These are phyloP conservation scores for Anolis carolinensis DNA, from an alignment of 2,113 vertebrate species.

Conservation along the genomic window DNA sequence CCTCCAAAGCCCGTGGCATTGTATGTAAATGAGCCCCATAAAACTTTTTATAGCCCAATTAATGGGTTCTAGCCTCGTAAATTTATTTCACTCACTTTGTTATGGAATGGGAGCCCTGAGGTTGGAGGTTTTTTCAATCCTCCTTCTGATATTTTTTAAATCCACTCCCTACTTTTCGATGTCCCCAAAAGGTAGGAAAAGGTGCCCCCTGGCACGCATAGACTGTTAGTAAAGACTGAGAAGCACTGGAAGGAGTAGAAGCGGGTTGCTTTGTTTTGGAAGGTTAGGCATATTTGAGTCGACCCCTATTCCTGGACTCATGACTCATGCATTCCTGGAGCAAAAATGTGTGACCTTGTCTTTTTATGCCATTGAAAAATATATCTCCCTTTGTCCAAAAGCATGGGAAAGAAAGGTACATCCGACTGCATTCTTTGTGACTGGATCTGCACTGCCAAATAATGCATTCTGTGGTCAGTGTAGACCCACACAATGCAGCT, in stretches of 20 bases:
- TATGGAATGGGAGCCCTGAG: slow-evolving; percentile 72
- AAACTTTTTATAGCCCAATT: slow-evolving; percentile 93
- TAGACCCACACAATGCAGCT: too few relatives aligned
- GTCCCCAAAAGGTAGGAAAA: slow-evolving; percentile 25
- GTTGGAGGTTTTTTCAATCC: neutral
- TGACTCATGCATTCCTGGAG: neutral
- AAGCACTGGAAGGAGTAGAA: neutral
- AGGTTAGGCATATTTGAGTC: too few relatives aligned
- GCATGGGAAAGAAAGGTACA: slow-evolving; percentile 19
- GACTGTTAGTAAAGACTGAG: slow-evolving; percentile 12
- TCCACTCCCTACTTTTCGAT: slow-evolving; percentile 39
- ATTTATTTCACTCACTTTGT: slow-evolving; percentile 82
- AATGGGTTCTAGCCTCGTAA: slow-evolving; percentile 84
- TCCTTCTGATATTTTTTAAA: too few relatives aligned
- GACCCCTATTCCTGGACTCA: slow-evolving; percentile 13
- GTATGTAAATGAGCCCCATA: slow-evolving; percentile 92
- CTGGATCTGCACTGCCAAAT: too few relatives aligned
- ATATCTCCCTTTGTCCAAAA: slow-evolving; percentile 43
- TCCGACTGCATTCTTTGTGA: too few relatives aligned
- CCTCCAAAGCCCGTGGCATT: slow-evolving; percentile 84
- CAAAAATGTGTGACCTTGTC: slow-evolving; percentile 19
- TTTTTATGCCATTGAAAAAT: neutral
- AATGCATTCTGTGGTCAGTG: too few relatives aligned
- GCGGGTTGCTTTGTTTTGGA: too few relatives aligned
- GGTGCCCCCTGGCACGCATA: slow-evolving; percentile 47